Evolutionary conservation across 2,797 vertebrate species (phyloP).

Genomic region (Melanotaenia nigrans): DNA sequence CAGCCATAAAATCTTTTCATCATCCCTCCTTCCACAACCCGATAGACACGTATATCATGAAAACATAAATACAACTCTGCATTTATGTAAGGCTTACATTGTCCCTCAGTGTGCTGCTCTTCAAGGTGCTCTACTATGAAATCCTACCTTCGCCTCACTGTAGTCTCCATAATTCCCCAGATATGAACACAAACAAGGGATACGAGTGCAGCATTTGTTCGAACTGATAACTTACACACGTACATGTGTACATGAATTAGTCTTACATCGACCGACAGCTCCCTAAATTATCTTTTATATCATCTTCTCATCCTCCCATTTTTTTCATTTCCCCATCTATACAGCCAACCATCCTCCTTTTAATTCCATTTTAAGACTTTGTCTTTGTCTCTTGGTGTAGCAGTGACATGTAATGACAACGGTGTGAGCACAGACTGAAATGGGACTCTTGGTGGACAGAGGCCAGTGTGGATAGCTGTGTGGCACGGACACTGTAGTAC

Average conservation of each 20-base stretch:
- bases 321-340: background rate
- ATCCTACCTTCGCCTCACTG: conserved; percentile 3
- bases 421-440: conserved; percentile 45
- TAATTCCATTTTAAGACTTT: conserved; percentile 21
- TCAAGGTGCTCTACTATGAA: conserved; percentile 36
- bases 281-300: conserved; percentile 19
- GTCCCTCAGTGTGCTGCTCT: conserved; percentile 30
- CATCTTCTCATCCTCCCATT: conserved; percentile 14
- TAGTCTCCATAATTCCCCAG: background rate
- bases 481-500: conserved; percentile 44
- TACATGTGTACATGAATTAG: conserved; percentile 26
- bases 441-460: conserved; percentile 26
- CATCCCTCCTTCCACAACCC: conserved; percentile 59
- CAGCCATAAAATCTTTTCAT: conserved; percentile 68
- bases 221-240: conserved; percentile 7
- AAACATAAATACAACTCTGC: conserved; percentile 54
- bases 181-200: conserved; percentile 8
- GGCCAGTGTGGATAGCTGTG: conserved; percentile 38
- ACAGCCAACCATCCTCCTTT: background rate
- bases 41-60: conserved; percentile 48
- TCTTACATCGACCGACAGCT: conserved; percentile 21
- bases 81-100: conserved; percentile 26
- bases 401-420: conserved; percentile 60
- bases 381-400: conserved; percentile 31
- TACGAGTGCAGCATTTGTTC: conserved; percentile 10